phyloP scores from a whole-genome alignment of 1,140 invertebrate species.

The Diuraphis noxia region DNA sequence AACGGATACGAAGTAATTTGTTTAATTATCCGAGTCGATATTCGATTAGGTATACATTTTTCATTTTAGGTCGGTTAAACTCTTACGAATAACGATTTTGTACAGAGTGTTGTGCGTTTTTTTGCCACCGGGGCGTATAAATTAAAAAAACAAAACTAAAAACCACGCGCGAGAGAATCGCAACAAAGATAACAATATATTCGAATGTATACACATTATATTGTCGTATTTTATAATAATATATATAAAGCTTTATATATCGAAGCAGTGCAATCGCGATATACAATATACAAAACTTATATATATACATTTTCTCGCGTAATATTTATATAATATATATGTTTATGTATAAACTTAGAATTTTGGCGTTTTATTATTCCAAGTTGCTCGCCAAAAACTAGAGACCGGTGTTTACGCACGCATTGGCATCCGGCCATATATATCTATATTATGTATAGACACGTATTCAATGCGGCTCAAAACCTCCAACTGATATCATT shows the following conservation, averaged over 20 bases:
- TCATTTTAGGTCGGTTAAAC: neutral
- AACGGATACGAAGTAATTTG: constrained; percentile 9
- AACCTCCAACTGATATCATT: neutral
- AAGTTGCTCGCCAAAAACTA: neutral
- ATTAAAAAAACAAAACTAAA: neutral
- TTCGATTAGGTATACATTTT: neutral
- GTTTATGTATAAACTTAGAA: neutral
- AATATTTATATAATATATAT: neutral
- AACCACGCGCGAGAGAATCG: neutral
- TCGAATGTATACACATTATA: neutral
- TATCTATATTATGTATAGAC: neutral
- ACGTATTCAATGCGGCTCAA: neutral
- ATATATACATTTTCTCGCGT: neutral
- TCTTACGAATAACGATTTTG: neutral
- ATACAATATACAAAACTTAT: neutral
- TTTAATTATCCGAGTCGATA: neutral
- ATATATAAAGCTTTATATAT: too few species aligned
- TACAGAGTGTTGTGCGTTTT: neutral
- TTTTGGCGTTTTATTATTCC: constrained; percentile 7
- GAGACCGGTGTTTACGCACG: neutral
- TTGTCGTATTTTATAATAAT: too few species aligned
- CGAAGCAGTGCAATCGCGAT: neutral
- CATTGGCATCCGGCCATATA: constrained; percentile 2
- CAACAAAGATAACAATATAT: neutral
- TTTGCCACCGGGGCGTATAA: neutral